Percentiles rank a stretch among this genome's conserved stretches.
Evolutionary conservation across 2,797 vertebrate species (phyloP).

Genomic region (Loris lydekkerianus): DNA sequence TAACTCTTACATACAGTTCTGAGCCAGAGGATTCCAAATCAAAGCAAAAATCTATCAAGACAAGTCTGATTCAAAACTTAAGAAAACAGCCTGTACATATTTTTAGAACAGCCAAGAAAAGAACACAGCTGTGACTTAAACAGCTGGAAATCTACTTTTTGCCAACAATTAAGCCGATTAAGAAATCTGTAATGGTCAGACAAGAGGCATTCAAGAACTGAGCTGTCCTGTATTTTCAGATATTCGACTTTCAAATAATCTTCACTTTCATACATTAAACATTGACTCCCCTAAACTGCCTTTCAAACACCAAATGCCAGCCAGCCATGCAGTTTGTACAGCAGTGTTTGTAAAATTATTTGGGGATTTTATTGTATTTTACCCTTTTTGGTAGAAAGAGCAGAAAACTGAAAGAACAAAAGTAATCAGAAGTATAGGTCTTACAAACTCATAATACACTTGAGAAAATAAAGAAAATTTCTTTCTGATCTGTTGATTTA

Average conservation of each 20-base stretch:
- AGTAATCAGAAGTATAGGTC: background rate
- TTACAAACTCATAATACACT: slow-evolving; percentile 41
- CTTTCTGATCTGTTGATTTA: too few species aligned
- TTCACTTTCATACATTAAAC: slow-evolving; percentile 24
- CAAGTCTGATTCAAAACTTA: slow-evolving; percentile 76
- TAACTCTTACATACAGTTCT: slow-evolving; percentile 33
- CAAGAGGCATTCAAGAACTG: slow-evolving; percentile 20
- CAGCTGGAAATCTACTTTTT: slow-evolving; percentile 79
- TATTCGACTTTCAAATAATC: slow-evolving; percentile 62
- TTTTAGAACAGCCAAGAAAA: slow-evolving; percentile 80
- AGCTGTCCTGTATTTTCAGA: slow-evolving; percentile 21
- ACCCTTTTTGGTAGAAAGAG: slow-evolving; percentile 34
- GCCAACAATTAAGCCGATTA: slow-evolving; percentile 67
- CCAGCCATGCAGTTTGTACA: background rate
- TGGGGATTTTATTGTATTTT: slow-evolving; percentile 62
- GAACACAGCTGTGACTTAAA: slow-evolving; percentile 81
- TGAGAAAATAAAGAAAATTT: slow-evolving; percentile 51
- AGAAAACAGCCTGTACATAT: slow-evolving; percentile 77
- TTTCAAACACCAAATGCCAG: slow-evolving; percentile 52
- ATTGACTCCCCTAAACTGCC: slow-evolving; percentile 17
- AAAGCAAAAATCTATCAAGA: slow-evolving; percentile 75
- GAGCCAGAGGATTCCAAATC: slow-evolving; percentile 74
- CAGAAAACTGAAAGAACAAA: slow-evolving; percentile 46
- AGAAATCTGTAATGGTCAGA: slow-evolving; percentile 63
- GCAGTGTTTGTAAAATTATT: slow-evolving; percentile 56